These are phyloP conservation scores for Neodon shergylaensis DNA, from an alignment of 2,113 vertebrate genomes.

Conservation along the genomic window DNA sequence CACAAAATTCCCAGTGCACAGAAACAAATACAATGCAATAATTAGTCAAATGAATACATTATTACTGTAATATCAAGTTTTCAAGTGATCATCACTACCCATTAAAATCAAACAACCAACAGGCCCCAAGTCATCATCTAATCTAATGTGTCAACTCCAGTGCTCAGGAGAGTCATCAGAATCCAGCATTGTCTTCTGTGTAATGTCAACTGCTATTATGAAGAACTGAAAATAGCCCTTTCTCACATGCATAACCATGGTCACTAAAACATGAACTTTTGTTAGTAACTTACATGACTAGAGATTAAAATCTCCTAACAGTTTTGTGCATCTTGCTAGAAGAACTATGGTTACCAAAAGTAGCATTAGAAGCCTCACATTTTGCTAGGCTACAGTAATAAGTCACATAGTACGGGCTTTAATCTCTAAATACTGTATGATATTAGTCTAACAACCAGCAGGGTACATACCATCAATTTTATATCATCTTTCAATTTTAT, in stretches of 20 bases:
- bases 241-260: not conserved
- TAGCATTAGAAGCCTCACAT: not conserved
- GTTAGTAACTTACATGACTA: not conserved
- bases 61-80: slow-evolving; percentile 85
- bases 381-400: not conserved
- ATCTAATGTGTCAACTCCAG: slow-evolving; percentile 67
- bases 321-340: accelerated
- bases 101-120: slow-evolving; percentile 79
- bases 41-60: slow-evolving; percentile 84
- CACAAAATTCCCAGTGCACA: slow-evolving; percentile 57
- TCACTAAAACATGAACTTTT: slow-evolving; percentile 34
- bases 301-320: not conserved
- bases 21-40: slow-evolving; percentile 81
- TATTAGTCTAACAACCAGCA: not conserved
- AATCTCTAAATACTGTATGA: not conserved
- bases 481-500: not conserved
- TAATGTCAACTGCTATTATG: not conserved
- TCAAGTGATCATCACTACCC: slow-evolving; percentile 77
- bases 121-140: slow-evolving; percentile 67
- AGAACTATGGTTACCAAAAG: not conserved
- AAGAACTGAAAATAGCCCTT: not conserved
- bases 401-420: not conserved
- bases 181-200: accelerated
- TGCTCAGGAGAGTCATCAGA: slow-evolving; percentile 7
- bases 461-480: not conserved